Evolutionary conservation across 1,140 invertebrate genomes (phyloP).

Genomic region (Hyposmocoma kahamanoa): DNA sequence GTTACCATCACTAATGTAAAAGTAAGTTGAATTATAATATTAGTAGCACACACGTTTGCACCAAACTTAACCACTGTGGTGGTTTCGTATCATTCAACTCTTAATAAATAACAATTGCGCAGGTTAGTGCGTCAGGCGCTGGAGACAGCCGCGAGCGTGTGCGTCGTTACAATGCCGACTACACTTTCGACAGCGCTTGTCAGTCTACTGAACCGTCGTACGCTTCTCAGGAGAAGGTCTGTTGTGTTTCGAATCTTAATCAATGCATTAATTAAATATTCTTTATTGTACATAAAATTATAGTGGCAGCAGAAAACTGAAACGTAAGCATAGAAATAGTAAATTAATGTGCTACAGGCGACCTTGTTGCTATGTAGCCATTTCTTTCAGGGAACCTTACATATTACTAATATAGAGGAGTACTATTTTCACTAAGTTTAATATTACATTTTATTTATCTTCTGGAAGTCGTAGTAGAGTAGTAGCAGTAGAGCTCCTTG

Average conservation of each 20-base stretch:
- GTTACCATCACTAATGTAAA: constrained; percentile 74
- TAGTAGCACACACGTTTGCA: not conserved
- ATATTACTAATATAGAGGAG: no score
- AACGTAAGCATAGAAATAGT: no score
- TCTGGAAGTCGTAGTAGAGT: no score
- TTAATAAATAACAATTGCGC: constrained; percentile 12
- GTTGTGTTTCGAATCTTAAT: not conserved
- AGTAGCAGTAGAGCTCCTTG: no score
- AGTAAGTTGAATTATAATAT: constrained; percentile 46
- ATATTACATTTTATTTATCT: no score
- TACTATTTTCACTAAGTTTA: no score
- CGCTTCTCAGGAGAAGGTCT: constrained; percentile 78
- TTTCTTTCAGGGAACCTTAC: no score
- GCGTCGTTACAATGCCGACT: constrained; percentile 81
- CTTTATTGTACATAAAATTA: no score
- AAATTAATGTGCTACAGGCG: no score
- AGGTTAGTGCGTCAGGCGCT: constrained; percentile 78
- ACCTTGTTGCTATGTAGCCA: no score
- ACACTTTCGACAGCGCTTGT: constrained; percentile 80
- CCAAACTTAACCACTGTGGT: not conserved
- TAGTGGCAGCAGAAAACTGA: no score
- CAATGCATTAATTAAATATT: no score
- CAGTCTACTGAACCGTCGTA: constrained; percentile 61
- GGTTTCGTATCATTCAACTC: not conserved
- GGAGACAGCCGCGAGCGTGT: constrained; percentile 80